Evolutionary conservation across 1,140 invertebrate species (phyloP).

Genomic region (Matsumurasca onukii): DNA sequence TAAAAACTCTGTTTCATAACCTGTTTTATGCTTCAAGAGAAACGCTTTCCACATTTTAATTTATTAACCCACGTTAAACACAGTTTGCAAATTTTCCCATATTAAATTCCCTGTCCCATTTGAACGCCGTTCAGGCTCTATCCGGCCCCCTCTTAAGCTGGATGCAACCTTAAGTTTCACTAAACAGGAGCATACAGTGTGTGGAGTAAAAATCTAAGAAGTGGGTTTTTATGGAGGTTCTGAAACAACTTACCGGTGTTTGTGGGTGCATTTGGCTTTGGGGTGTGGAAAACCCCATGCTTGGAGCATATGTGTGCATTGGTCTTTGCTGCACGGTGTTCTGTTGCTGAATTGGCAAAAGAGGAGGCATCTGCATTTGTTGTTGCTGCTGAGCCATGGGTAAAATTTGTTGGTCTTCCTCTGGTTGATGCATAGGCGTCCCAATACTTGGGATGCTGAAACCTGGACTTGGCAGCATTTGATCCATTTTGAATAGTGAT

Average conservation of each 20-base stretch:
- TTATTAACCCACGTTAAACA: too few relatives aligned
- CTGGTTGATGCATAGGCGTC: conserved; percentile 86
- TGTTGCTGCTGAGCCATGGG: conserved; percentile 77
- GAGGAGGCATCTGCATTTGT: conserved; percentile 55
- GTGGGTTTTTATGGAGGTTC: too few relatives aligned
- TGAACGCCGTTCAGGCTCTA: too few relatives aligned
- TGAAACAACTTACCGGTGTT: conserved; percentile 69
- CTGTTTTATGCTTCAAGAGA: too few relatives aligned
- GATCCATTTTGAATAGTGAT: conserved; percentile 72
- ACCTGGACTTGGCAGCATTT: conserved; percentile 86
- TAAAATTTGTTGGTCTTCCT: conserved; percentile 85
- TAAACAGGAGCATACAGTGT: too few relatives aligned
- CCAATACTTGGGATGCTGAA: conserved; percentile 88
- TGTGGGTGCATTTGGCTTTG: conserved; percentile 81
- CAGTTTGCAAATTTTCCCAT: too few relatives aligned
- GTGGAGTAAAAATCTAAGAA: too few relatives aligned
- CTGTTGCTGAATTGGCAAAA: conserved; percentile 55
- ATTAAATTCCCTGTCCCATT: too few relatives aligned
- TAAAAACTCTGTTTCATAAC: too few relatives aligned
- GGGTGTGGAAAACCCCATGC: conserved; percentile 64
- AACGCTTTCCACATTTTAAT: too few relatives aligned
- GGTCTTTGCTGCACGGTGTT: conserved; percentile 59
- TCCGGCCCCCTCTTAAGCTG: too few relatives aligned
- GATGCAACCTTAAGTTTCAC: too few relatives aligned
- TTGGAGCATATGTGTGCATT: conserved; percentile 68